phyloP scores from a whole-genome alignment of 2,888 invertebrate species.

The Leucophenga maculata region DNA sequence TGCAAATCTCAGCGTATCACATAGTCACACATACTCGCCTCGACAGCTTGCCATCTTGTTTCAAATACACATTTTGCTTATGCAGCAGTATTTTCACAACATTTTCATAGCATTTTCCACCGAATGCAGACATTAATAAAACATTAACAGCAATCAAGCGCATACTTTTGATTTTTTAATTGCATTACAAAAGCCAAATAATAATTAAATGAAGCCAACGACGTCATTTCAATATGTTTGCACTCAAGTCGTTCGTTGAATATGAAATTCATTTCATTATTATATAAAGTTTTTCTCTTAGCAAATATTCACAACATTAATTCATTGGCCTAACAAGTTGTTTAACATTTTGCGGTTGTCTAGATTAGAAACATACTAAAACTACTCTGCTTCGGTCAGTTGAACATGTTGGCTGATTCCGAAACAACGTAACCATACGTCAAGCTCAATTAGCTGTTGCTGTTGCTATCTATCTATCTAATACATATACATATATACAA shows the following conservation, averaged over 20 bases:
- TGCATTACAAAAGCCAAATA: conserved; percentile 63
- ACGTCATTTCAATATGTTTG: conserved; percentile 32
- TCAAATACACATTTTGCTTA: conserved; percentile 46
- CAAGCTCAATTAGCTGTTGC: conserved; percentile 16
- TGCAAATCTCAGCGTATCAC: not conserved
- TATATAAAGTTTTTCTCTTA: not conserved
- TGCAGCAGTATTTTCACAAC: conserved; percentile 48
- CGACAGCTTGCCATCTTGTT: conserved; percentile 1
- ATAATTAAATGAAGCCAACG: conserved; percentile 56
- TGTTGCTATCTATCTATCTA: too few species aligned
- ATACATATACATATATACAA: too few species aligned
- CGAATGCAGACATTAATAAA: conserved; percentile 13
- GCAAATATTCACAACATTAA: not conserved
- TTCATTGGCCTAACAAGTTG: conserved; percentile 3
- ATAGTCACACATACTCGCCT: not conserved
- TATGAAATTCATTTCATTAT: not conserved
- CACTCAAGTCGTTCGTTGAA: conserved; percentile 11
- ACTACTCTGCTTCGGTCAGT: not conserved
- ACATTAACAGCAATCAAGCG: conserved; percentile 28
- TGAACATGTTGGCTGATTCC: too few species aligned
- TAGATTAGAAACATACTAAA: not conserved
- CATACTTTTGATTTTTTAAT: conserved; percentile 64
- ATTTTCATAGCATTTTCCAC: conserved; percentile 16
- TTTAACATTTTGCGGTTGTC: conserved; percentile 20
- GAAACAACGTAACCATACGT: conserved; percentile 1